Percentiles rank a stretch among this genome's conserved stretches.
phyloP scores from a whole-genome alignment of 2,113 vertebrate genomes.

The Jacana jacana region DNA sequence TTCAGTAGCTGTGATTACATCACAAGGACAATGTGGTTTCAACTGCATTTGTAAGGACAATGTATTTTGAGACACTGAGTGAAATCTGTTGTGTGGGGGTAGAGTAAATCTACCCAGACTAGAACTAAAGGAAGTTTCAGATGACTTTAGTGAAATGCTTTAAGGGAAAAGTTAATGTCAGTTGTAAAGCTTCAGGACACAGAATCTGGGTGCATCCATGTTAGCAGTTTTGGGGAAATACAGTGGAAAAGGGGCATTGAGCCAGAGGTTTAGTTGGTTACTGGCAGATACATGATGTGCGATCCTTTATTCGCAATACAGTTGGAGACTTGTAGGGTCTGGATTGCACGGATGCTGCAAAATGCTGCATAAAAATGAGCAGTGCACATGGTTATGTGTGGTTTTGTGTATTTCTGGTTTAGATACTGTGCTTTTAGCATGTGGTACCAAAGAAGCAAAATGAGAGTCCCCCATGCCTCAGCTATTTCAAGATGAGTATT shows the following conservation, averaged over 20 bases:
- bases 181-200: neutral
- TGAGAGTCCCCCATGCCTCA: neutral
- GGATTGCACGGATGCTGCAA: neutral
- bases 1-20: neutral
- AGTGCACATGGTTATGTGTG: accelerated
- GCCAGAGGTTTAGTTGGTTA: neutral
- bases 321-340: neutral
- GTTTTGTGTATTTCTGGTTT: neutral
- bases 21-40: neutral
- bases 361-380: neutral
- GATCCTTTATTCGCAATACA: neutral
- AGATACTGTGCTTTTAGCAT: neutral
- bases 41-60: neutral
- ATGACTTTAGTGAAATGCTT: neutral
- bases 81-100: neutral
- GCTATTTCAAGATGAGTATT: neutral
- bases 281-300: neutral
- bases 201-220: neutral
- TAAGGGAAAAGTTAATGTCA: neutral
- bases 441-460: neutral
- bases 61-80: neutral
- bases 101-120: neutral
- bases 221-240: neutral
- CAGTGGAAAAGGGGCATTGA: neutral
- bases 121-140: neutral